Conservation (phyloP, 2,797 vertebrate species). For the Erethizon dorsatum region DNA sequence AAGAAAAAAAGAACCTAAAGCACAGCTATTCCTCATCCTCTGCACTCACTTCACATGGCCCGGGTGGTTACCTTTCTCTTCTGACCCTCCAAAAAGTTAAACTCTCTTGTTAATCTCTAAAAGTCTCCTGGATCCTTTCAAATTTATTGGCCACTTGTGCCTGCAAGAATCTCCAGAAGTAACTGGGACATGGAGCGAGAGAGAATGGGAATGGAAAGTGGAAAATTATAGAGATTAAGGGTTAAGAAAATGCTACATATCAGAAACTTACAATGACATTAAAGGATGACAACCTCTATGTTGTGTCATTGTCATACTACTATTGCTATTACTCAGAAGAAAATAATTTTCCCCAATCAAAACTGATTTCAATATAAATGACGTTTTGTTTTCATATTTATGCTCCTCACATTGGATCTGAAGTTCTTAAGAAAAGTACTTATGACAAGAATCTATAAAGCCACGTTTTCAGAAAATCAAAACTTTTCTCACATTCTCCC, state of each 20-base stretch:
- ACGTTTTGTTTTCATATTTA: conserved; percentile 6
- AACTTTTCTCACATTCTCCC: conserved; percentile 22
- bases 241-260: neutral
- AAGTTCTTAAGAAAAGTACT: neutral
- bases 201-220: neutral
- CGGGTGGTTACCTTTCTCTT: neutral
- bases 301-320: neutral
- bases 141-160: neutral
- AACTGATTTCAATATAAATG: neutral
- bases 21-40: neutral
- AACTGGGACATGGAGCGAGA: neutral
- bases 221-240: neutral
- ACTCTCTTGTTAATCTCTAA: neutral
- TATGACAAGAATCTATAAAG: conserved; percentile 31
- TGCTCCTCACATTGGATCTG: neutral
- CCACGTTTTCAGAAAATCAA: neutral
- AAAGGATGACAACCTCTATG: neutral
- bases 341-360: neutral
- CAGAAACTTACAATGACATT: neutral
- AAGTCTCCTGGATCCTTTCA: conserved; percentile 8
- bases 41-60: neutral
- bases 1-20: neutral
- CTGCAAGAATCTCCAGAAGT: neutral
- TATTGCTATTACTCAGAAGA: neutral
- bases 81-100: neutral